A percentile compares a stretch with the other conserved stretches of the same genome.
Conservation (phyloP, 2,113 vertebrate genomes). For the Corynorhinus townsendii region DNA sequence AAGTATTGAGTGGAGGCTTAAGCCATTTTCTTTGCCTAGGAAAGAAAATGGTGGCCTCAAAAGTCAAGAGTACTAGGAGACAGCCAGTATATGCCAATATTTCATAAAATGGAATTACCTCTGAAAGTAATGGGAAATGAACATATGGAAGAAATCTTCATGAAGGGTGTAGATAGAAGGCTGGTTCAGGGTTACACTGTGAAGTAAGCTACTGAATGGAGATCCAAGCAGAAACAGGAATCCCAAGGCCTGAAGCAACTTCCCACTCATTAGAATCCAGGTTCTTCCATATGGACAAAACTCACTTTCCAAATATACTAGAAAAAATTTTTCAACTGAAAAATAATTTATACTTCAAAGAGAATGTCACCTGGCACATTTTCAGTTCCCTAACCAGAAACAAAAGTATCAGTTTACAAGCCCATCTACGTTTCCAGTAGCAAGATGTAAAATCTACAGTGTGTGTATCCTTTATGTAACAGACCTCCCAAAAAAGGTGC, state of each 20-base stretch:
- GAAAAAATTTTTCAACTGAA: neutral
- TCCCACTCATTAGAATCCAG: neutral
- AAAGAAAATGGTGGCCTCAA: neutral
- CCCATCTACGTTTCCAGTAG: neutral
- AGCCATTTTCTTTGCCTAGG: neutral
- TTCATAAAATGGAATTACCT: neutral
- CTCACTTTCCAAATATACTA: neutral
- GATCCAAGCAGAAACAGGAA: neutral
- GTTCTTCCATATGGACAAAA: neutral
- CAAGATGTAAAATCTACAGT: neutral
- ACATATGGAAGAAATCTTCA: neutral
- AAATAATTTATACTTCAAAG: constrained; percentile 19
- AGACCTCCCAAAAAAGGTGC: neutral
- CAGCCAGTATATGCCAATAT: neutral
- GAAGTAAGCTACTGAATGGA: neutral
- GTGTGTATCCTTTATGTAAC: neutral
- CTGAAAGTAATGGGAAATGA: neutral
- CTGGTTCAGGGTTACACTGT: neutral
- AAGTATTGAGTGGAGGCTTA: neutral
- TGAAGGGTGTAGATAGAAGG: neutral
- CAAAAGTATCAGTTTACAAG: neutral
- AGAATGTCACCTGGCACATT: neutral
- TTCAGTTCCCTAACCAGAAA: neutral
- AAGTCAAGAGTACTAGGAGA: neutral
- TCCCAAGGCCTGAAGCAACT: neutral